Base-by-base conservation (phyloP, 2,888 invertebrate species). In the Drosophila heteroneura region DNA sequence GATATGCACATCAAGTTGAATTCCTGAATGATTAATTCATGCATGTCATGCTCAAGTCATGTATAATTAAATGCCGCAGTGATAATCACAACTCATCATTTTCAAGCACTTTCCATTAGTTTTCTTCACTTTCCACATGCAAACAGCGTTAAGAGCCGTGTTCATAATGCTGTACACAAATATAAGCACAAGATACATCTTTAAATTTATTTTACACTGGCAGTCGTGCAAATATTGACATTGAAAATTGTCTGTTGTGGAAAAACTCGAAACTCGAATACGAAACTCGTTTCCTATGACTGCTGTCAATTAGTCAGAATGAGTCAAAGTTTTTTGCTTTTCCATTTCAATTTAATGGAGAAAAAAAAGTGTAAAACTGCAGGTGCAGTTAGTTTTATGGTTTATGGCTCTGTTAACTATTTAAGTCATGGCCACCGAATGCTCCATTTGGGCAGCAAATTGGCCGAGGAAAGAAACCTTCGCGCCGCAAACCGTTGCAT, bases 211-310 rank as follows among this genome's bases (percentile, higher is more conserved):
- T 54, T 57, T 58, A 51, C 5, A 12, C 5, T 37, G 26, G n/a
- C 37, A 66, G 74, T 62, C 83, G 77, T 88, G 83, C 76, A 72
- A 83, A 90, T 88, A 80, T 88, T 85, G 89, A 88, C 90, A 90
- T 83, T 85, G 86, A 85, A 90, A 75, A 74, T 77, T 75, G 70
- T 69, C 61, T 59, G 60, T 62, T 68, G 65, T 44, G 49, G 30
- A 35, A 26, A 56, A 19, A 19, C 4, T 22, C 7, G 66, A 67
- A 63, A 67, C 47, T 53, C 49, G 66, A 51, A 62, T 33, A 51
- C 22, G 49, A 68, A 83, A 85, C 75, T 65, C 58, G 79, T 74
- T 83, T 74, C 57, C n/a, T 49, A 41, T 16, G 41, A 10, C 30
- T 30, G 14, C 57, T 58, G 41, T 22, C 44, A 32, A 16, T 30